These are phyloP conservation scores for Crotalus helleri DNA, from an alignment of 2,113 vertebrate species.

Conservation along the genomic window DNA sequence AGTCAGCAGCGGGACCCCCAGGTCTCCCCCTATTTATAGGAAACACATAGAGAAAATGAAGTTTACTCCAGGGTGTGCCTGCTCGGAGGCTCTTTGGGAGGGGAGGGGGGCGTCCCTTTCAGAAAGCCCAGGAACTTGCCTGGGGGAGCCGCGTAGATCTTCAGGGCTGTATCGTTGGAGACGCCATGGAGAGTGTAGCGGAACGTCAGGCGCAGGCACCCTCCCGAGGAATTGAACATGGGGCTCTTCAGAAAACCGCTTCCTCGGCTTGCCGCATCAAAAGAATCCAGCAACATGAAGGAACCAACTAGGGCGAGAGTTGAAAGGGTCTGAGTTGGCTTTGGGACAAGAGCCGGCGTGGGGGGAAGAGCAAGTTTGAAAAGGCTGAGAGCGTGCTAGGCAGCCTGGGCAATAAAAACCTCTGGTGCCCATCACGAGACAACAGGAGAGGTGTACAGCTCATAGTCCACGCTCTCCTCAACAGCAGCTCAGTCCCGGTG, in stretches of 20 bases:
- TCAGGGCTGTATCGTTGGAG: slow-evolving; percentile 66
- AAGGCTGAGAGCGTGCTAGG: not conserved
- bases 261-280: accelerated
- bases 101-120: too few relatives aligned
- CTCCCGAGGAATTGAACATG: slow-evolving; percentile 16
- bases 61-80: not conserved
- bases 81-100: not conserved
- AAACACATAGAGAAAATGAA: not conserved
- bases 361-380: not conserved
- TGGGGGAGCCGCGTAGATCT: slow-evolving; percentile 52
- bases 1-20: slow-evolving; percentile 61
- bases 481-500: not conserved
- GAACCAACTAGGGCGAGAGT: slow-evolving; percentile 54
- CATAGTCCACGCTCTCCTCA: not conserved
- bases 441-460: not conserved
- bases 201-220: slow-evolving; percentile 73
- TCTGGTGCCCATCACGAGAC: not conserved
- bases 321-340: not conserved
- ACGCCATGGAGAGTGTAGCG: slow-evolving; percentile 75
- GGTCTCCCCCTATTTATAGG: slow-evolving; percentile 46
- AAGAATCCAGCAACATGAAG: slow-evolving; percentile 71
- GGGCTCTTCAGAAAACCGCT: slow-evolving; percentile 67
- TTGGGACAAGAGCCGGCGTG: not conserved
- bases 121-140: slow-evolving; percentile 41
- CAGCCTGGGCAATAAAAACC: too few relatives aligned